Evolutionary conservation across 2,113 vertebrate genomes (phyloP), one percentile per base, ranked within the genome.

Genomic region (Spheniscus mendiculus): DNA sequence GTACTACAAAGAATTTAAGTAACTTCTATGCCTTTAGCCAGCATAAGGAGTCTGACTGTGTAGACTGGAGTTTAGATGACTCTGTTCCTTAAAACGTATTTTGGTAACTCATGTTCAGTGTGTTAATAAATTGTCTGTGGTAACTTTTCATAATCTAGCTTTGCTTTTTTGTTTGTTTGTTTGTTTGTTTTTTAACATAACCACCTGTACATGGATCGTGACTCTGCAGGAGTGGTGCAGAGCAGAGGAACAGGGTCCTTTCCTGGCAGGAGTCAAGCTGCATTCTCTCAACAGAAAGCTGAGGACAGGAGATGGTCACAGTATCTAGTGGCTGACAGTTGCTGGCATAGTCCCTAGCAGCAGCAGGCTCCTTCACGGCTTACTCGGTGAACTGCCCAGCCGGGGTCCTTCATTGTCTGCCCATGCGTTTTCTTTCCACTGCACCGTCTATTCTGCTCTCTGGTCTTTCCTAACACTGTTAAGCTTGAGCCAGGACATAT

Each of bases 341-440:
- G 4, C 78, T 88, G 96, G 63, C 89, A 8, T 5, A 12, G 63
- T 11, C 76, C 30, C 14, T 5, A 1, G 77, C 40, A 52, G 52
- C 78, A 38, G 47, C 10, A 30, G 44, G 55, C 49, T 89, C 80
- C 9, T 12, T 42, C 40, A 5, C 20, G 34, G 26, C 23, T 17
- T 12, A 2, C 38, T n/a, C 5, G 1, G 21, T 20, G 67, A 5
- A 1, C 58, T 62, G 61, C 55, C 45, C 56, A 34, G 47, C 42
- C 42, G 9, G n/a, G 10, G 36, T 27, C 34, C 62, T 69, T n/a
- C 52, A 0, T 1, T 44, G 45, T 6, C 44, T 59, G 49, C 47
- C 72, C 12, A 0, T 5, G 45, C 4, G 0, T 12, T 32, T 58
- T 26, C 38, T n/a, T 44, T 12, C 16, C 25, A 0, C 49, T 56